Percentiles rank a stretch among this genome's conserved stretches.
phyloP scores from a whole-genome alignment of 53 echinoderm and acorn worm genomes.

The Pentamera pediparva region DNA sequence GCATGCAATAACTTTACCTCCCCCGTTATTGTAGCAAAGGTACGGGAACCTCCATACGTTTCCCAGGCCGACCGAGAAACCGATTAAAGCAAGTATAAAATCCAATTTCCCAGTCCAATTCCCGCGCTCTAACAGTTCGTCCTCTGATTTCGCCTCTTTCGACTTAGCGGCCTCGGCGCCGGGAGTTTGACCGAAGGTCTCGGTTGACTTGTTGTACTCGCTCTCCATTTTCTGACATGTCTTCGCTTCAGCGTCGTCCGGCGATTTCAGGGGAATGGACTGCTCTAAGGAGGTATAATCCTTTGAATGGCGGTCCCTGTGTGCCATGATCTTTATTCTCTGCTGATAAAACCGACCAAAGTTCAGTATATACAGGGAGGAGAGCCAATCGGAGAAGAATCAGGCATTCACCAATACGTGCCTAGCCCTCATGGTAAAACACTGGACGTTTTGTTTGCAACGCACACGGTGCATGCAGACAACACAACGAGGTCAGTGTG shows the following conservation, averaged over 20 bases:
- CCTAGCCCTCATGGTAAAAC: too few species aligned
- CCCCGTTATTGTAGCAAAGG: constrained; percentile 62
- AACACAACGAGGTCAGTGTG: too few species aligned
- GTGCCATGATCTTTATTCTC: too few species aligned
- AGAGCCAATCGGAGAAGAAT: too few species aligned
- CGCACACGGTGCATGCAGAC: too few species aligned
- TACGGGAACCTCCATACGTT: constrained; percentile 68
- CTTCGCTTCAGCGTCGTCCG: background rate
- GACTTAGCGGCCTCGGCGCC: background rate
- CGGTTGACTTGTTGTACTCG: constrained; percentile 28
- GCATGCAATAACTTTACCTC: too few species aligned
- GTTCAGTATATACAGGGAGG: too few species aligned
- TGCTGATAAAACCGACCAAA: too few species aligned
- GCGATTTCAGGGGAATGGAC: background rate
- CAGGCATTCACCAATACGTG: too few species aligned
- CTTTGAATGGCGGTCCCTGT: too few species aligned
- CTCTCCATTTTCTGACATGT: constrained; percentile 29
- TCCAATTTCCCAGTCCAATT: constrained; percentile 61
- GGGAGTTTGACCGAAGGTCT: constrained; percentile 11
- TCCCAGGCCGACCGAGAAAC: constrained; percentile 59
- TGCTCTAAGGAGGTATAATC: too few species aligned
- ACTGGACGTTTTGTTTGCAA: too few species aligned
- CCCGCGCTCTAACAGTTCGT: constrained; percentile 41
- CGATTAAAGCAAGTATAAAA: constrained; percentile 55
- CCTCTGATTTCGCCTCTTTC: constrained; percentile 8